Conservation (phyloP, 2,113 vertebrate species). For the Paralichthys olivaceus region DNA sequence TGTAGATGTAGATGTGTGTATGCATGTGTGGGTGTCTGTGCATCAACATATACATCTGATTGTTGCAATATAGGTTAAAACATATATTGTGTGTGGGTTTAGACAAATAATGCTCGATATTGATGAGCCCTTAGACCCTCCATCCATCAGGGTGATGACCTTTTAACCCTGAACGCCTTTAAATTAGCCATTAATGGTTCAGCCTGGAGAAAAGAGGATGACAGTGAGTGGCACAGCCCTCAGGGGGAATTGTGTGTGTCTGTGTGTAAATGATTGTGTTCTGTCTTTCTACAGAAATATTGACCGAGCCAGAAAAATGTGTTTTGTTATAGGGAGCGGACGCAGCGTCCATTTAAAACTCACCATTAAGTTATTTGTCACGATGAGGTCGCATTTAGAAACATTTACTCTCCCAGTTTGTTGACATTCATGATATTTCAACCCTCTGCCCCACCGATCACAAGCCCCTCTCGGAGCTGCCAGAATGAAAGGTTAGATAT, state of each 20-base stretch:
- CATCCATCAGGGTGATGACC: conserved; percentile 75
- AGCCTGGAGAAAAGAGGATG: conserved; percentile 43
- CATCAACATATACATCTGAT: conserved; percentile 14
- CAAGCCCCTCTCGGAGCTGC: conserved; percentile 38
- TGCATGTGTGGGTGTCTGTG: not conserved
- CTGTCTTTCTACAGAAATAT: conserved; percentile 6
- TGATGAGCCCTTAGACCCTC: conserved; percentile 67
- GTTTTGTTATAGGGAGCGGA: conserved; percentile 22
- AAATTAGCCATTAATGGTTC: conserved; percentile 79
- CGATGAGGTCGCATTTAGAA: conserved; percentile 38
- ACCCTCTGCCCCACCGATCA: conserved; percentile 15
- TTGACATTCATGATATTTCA: conserved; percentile 19
- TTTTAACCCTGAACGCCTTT: conserved; percentile 66
- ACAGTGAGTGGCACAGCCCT: conserved; percentile 41
- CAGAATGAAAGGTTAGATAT: conserved; percentile 62
- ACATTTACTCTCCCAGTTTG: conserved; percentile 4
- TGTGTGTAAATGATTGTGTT: conserved; percentile 17
- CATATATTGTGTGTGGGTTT: not conserved
- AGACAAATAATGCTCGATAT: conserved; percentile 34
- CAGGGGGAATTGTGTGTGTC: conserved; percentile 34
- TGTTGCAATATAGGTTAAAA: conserved; percentile 7
- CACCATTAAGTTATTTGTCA: conserved; percentile 35
- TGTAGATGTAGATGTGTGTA: conserved; percentile 1
- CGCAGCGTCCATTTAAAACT: not conserved
- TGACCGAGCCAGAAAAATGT: not conserved